Evolutionary conservation across 2,797 vertebrate species (phyloP).

Genomic region (Ctenosaura bakeri): DNA sequence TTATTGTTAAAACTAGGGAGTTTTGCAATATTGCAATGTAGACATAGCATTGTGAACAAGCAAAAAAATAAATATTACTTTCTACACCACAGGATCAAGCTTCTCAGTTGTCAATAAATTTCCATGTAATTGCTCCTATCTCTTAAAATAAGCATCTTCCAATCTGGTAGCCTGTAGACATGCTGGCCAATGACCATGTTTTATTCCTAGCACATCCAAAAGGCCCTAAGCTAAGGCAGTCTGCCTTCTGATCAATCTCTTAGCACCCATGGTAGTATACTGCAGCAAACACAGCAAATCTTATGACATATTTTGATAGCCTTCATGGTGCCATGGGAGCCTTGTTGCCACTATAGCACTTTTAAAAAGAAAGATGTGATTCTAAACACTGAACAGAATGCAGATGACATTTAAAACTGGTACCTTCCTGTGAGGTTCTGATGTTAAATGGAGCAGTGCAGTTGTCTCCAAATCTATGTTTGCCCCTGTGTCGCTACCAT

Average conservation of each 20-base stretch:
- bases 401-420: background rate
- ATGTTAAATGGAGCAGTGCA: background rate
- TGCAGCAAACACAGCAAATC: background rate
- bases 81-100: background rate
- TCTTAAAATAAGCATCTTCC: slow-evolving; percentile 21
- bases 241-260: background rate
- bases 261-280: background rate
- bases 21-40: slow-evolving; percentile 24
- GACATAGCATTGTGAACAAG: slow-evolving; percentile 6
- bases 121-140: background rate
- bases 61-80: background rate
- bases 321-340: background rate
- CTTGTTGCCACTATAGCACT: background rate
- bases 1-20: background rate
- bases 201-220: background rate
- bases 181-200: background rate
- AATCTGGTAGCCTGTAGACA: background rate
- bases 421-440: background rate
- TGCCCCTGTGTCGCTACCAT: background rate
- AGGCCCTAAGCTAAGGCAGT: no score
- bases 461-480: background rate
- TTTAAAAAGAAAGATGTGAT: background rate
- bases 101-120: slow-evolving; percentile 18
- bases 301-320: background rate
- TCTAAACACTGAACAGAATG: background rate